Evolutionary conservation across 1,140 invertebrate species (phyloP).

Genomic region (Callitettix versicolor): DNA sequence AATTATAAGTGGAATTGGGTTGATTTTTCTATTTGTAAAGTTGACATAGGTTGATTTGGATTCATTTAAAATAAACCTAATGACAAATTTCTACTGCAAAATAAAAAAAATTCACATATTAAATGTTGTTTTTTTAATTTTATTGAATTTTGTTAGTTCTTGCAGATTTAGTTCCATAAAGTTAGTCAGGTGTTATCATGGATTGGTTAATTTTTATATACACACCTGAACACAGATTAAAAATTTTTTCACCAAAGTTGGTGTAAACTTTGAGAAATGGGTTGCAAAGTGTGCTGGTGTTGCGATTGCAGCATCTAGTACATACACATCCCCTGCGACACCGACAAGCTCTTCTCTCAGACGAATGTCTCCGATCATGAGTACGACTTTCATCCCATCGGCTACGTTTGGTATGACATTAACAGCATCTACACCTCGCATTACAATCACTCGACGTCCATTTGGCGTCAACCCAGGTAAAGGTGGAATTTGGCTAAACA

Average conservation of each 20-base stretch:
- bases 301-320: conserved; percentile 61
- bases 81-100: no score
- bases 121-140: no score
- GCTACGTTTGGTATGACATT: conserved; percentile 43
- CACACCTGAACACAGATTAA: conserved; percentile 62
- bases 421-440: conserved; percentile 47
- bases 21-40: no score
- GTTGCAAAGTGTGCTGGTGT: conserved; percentile 59
- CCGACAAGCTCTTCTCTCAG: conserved; percentile 60
- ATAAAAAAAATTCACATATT: no score
- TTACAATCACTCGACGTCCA: conserved; percentile 61
- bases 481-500: conserved; percentile 58
- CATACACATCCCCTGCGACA: conserved; percentile 70
- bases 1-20: no score
- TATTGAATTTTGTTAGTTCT: no score
- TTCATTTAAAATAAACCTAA: no score
- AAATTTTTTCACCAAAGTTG: conserved; percentile 65
- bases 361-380: conserved; percentile 74
- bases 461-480: conserved; percentile 65
- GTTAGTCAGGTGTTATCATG: no score
- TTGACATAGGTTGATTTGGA: no score
- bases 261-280: conserved; percentile 66
- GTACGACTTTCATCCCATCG: conserved; percentile 63
- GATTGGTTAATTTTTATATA: no score
- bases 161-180: no score